Conservation (phyloP, 2,888 invertebrate genomes). For the Eristalinus sepulchralis region DNA sequence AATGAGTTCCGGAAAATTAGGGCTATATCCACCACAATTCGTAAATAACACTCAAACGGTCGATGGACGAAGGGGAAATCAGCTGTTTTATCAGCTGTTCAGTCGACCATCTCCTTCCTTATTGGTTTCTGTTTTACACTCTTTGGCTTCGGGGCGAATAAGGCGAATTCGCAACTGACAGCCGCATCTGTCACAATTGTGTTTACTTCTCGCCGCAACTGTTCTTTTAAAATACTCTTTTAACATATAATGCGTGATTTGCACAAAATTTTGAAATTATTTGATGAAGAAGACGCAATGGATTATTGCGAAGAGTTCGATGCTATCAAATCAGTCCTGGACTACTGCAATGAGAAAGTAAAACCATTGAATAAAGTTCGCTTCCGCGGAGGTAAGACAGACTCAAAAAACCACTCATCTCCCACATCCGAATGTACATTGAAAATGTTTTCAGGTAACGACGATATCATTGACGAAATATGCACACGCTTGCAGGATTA, state of each 20-base stretch:
- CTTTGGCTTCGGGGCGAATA: background rate
- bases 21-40: no score
- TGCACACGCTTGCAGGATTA: constrained; percentile 72
- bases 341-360: constrained; percentile 75
- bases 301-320: constrained; percentile 77
- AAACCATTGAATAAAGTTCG: constrained; percentile 75
- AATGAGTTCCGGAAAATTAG: no score
- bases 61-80: no score
- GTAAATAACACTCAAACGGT: no score
- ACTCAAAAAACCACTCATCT: background rate
- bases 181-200: constrained; percentile 22
- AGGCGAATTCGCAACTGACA: constrained; percentile 2
- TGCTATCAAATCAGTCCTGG: constrained; percentile 74
- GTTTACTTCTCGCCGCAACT: constrained; percentile 52
- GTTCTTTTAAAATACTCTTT: constrained; percentile 14
- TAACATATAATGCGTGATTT: constrained; percentile 74
- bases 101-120: no score
- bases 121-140: background rate
- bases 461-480: constrained; percentile 75
- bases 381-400: constrained; percentile 75
- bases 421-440: background rate
- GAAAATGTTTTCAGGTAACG: constrained; percentile 73
- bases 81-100: no score
- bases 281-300: constrained; percentile 73
- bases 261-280: constrained; percentile 73